phyloP scores from a whole-genome alignment of 1,140 invertebrate species.

The Drosophila nigromelanica region DNA sequence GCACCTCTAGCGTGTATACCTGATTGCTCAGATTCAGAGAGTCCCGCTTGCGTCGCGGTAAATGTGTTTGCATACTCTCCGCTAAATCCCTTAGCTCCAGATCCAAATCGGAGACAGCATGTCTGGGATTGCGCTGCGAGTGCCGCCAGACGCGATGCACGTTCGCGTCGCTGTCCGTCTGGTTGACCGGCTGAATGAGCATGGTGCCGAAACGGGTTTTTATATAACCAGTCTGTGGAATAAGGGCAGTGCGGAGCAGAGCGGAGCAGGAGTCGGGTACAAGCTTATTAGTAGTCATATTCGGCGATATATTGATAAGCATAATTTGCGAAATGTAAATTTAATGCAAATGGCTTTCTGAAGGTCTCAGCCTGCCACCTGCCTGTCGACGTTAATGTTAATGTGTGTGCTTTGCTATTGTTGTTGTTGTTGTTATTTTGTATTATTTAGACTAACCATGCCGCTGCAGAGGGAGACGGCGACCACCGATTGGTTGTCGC shows the following conservation, averaged over 20 bases:
- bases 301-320: constrained; percentile 70
- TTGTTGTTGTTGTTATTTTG: constrained; percentile 8
- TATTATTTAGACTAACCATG: constrained; percentile 85
- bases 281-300: constrained; percentile 72
- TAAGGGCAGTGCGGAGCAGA: constrained; percentile 20
- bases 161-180: constrained; percentile 77
- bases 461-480: constrained; percentile 90
- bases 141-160: constrained; percentile 79
- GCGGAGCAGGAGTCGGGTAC: constrained; percentile 20
- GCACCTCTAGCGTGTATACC: constrained; percentile 90
- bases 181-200: constrained; percentile 87
- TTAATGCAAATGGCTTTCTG: constrained; percentile 55
- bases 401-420: neutral
- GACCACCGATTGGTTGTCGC: constrained; percentile 87
- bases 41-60: constrained; percentile 81
- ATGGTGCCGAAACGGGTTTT: constrained; percentile 87
- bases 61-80: constrained; percentile 60
- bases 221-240: constrained; percentile 87
- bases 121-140: constrained; percentile 75
- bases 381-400: constrained; percentile 12
- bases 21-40: constrained; percentile 70
- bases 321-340: constrained; percentile 68
- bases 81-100: constrained; percentile 59
- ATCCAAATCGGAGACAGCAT: constrained; percentile 73
- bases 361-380: constrained; percentile 53